A percentile compares a stretch with the other conserved stretches of the same genome.
These are phyloP conservation scores for Clytia hemisphaerica DNA, from an alignment of 30 jellyfish, hydroid and myxozoan genomes.

Conservation along the genomic window DNA sequence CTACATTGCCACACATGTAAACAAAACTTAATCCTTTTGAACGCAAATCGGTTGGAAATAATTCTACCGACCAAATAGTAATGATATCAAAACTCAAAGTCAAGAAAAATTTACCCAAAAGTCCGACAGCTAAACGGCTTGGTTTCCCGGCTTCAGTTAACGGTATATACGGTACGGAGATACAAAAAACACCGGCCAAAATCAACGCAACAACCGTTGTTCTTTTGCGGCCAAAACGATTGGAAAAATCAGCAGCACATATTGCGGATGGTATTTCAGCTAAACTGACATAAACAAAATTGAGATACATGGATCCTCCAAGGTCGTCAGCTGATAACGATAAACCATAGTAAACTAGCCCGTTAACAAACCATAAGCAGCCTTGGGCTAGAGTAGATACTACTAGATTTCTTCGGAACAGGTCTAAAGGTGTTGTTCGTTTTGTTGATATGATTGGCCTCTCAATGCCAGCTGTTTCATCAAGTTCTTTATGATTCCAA, in stretches of 20 bases:
- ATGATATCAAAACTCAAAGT: conserved; percentile 50
- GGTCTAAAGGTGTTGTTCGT: too few relatives aligned
- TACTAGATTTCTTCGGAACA: too few relatives aligned
- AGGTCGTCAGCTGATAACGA: conserved; percentile 59
- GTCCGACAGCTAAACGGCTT: conserved; percentile 47
- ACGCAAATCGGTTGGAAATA: conserved; percentile 62
- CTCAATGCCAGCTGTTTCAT: too few relatives aligned
- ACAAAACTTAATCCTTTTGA: too few relatives aligned
- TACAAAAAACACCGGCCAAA: conserved; percentile 46
- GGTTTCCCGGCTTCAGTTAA: too few relatives aligned
- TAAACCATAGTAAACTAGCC: conserved; percentile 55
- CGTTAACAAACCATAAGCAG: conserved; percentile 43
- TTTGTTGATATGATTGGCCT: too few relatives aligned
- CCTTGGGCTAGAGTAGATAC: too few relatives aligned
- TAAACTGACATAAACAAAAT: conserved; percentile 43
- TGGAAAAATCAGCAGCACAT: conserved; percentile 9
- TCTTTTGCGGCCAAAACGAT: conserved; percentile 41
- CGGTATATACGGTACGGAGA: conserved; percentile 48
- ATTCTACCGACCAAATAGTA: conserved; percentile 64
- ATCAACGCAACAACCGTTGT: conserved; percentile 35
- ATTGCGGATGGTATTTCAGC: conserved; percentile 58
- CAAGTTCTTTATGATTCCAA: conserved; percentile 29
- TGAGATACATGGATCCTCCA: conserved; percentile 56
- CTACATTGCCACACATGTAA: too few relatives aligned
- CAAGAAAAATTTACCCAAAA: conserved; percentile 56